Conservation (phyloP, 2,113 vertebrate species). For the Cercocebus atys region DNA sequence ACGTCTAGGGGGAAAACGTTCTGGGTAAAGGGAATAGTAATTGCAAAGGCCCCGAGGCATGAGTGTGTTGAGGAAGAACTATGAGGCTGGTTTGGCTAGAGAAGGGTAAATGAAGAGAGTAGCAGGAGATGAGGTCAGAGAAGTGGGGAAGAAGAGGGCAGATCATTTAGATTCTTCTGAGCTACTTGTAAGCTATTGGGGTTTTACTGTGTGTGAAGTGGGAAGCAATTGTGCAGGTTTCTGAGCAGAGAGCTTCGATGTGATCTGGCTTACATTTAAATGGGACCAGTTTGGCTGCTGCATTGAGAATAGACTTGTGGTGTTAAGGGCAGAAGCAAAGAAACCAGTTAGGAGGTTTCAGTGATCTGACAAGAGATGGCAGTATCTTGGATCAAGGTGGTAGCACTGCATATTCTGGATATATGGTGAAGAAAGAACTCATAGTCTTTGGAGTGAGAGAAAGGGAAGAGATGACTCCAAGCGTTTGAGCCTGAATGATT, state of each 20-base stretch:
- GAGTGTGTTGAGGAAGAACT: not conserved
- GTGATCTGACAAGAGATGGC: not conserved
- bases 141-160: not conserved
- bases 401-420: not conserved
- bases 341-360: not conserved
- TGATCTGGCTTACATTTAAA: not conserved
- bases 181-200: not conserved
- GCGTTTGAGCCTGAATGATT: not conserved
- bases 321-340: not conserved
- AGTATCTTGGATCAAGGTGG: not conserved
- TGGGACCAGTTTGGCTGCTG: not conserved
- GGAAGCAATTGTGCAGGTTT: not conserved
- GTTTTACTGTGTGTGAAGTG: not conserved
- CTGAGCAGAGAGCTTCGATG: not conserved
- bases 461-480: not conserved
- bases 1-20: not conserved
- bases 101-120: not conserved
- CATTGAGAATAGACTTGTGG: not conserved
- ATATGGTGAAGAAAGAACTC: not conserved
- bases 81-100: not conserved
- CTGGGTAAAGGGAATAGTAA: not conserved
- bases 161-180: not conserved
- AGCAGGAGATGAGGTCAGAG: not conserved
- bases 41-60: not conserved
- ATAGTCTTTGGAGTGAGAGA: not conserved